Base-by-base conservation (phyloP, 2,797 vertebrate species). In the Alfaro cultratus region DNA sequence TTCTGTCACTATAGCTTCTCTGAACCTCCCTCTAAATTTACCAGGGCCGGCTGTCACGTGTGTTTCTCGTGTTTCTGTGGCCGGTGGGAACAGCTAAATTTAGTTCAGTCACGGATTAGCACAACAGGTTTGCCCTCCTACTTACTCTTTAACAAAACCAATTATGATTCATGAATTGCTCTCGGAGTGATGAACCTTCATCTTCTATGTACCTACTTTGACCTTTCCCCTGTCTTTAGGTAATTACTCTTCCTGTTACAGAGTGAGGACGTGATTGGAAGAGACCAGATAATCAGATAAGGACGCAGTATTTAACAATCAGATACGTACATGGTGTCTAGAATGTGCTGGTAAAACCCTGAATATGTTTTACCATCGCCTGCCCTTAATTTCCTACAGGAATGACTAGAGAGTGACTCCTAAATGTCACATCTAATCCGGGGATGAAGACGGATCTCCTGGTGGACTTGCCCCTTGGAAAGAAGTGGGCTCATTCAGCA, bases 341-440 rank as follows among this genome's bases (percentile, higher is more conserved):
- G 3, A 34, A 7, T n/a, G 31, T 49, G 2, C 26, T 26, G 12
- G 3, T 13, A 49, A 26, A n/a, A 26, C 36, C 29, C n/a, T 60
- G 21, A 62, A 70, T 73, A 15, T 8, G 43, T 34, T 49, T 46
- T 39, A 53, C 39, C 68, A 45, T 21, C 67, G 16, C 34, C 16
- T 76, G 8, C 73, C 55, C 47, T 39, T 26, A 23, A 21, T 76
- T 34, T 43, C 46, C 16, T n/a, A 36, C 36, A 79, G 45, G 67
- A 78, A 73, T 74, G 47, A 73, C 49, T 62, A 57, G 9, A n/a
- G 34, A 74, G 77, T 64, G 21, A 71, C 79, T 79, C 41, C 62
- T 76, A 92, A 94, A 94, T 91, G 89, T 93, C 94, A 95, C n/a
- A 79, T 85, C 26, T 94, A 93, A 95, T 93, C 89, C 86, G 31